Evolutionary conservation across 1,140 invertebrate species (phyloP).

Genomic region (Anoplolepis gracilipes): DNA sequence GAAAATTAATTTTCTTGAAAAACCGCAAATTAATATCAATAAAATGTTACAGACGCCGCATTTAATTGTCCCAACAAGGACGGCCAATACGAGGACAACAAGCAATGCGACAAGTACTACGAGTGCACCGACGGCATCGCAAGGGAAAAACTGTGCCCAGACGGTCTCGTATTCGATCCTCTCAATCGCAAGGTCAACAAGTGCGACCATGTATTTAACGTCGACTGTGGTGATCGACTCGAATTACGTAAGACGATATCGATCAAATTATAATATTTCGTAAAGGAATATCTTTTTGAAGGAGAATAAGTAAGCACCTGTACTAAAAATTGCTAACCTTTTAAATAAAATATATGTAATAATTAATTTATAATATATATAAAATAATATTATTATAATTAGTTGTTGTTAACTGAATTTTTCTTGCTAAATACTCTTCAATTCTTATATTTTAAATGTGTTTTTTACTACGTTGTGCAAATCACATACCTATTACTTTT

Average conservation of each 20-base stretch:
- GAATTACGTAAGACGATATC: slow-evolving; percentile 92
- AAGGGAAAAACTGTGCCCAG: slow-evolving; percentile 92
- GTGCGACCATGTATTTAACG: slow-evolving; percentile 96
- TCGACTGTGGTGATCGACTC: slow-evolving; percentile 94
- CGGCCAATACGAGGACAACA: slow-evolving; percentile 92
- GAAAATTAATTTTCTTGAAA: neutral
- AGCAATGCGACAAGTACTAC: slow-evolving; percentile 95
- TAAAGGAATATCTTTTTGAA: neutral
- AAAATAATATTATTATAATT: neutral
- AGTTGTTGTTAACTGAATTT: neutral
- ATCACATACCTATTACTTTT: neutral
- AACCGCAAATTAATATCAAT: neutral
- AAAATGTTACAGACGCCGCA: slow-evolving; percentile 86
- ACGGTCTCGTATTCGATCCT: slow-evolving; percentile 95
- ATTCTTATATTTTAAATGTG: neutral
- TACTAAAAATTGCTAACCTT: neutral
- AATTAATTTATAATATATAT: neutral
- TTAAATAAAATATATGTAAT: neutral
- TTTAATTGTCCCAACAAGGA: slow-evolving; percentile 92
- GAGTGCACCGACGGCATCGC: slow-evolving; percentile 91
- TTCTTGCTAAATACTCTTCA: no score
- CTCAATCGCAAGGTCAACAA: slow-evolving; percentile 94
- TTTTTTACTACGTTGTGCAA: neutral
- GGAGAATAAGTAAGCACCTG: neutral
- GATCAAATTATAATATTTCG: neutral